Base-by-base conservation (phyloP, 1,140 invertebrate species). In the Trissolcus basalis region DNA sequence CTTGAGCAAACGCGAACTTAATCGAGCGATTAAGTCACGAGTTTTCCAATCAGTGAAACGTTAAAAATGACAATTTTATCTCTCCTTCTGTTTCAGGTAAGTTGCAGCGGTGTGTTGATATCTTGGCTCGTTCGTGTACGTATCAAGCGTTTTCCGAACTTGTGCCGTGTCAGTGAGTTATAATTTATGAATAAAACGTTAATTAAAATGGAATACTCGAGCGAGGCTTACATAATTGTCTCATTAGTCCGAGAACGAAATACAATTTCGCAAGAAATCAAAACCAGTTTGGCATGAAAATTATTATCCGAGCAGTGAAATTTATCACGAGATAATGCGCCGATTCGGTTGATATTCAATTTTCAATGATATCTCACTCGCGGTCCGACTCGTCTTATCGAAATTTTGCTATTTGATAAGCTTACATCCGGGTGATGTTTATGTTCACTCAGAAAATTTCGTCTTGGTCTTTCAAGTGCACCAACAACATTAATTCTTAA, bases 251-350 rank as follows among this genome's bases (percentile, higher is more conserved):
- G 19, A 13, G 64, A 67, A 61, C 51, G 55, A 74, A 67, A 61
- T 61, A 56, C 19, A 54, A 72, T 72, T 64, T 72, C 69, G 50
- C 48, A 67, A 74, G 71, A 68, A 75, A 68, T 68, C 58, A 68
- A n/a, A 75, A 75, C 63, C 71, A 56, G 64, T 75, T 75, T 68
- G 39, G 45, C 71, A 63, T 68, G 64, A 75, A 75, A 75, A 75
- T 75, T 58, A 63, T 39, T 51, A 47, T 61, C 35, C 61, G 19
- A 27, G 19, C 19, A 6, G 36, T 39, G 47, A 58, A 58, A 68
- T 68, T 16, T 63, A 68, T 56, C 49, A 60, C 49, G 61, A 56
- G 63, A 63, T 68, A 74, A 68, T 74, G 56, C 50, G 67, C 61
- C 50, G 61, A 50, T 74, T 68, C 50, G 61, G 44, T 74, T 74